Evolutionary conservation across 2,113 vertebrate genomes (phyloP).

Genomic region (Ornithorhynchus anatinus): DNA sequence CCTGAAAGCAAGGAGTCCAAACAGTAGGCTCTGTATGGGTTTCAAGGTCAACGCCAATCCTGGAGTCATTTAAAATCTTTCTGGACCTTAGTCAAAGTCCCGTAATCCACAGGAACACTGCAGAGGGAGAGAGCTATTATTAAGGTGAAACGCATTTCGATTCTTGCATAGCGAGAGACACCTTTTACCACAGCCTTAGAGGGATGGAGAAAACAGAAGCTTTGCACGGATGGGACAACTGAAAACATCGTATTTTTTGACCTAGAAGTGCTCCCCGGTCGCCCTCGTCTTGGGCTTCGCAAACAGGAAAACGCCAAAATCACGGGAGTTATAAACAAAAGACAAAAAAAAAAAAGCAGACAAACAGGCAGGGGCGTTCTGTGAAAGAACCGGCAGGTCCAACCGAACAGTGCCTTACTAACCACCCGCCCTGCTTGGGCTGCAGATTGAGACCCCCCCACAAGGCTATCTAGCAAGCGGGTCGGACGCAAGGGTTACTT

Average conservation of each 20-base stretch:
- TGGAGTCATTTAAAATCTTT: background rate
- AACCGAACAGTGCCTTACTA: conserved; percentile 40
- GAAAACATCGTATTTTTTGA: conserved; percentile 14
- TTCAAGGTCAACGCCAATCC: background rate
- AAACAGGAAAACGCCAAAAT: conserved; percentile 39
- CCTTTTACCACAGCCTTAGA: conserved; percentile 51
- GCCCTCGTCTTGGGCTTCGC: conserved; percentile 3
- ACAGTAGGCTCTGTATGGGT: background rate
- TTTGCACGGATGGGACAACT: conserved; percentile 14
- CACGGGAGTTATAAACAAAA: conserved; percentile 11
- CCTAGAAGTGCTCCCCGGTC: background rate
- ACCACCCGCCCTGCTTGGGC: conserved; percentile 41
- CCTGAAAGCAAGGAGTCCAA: conserved; percentile 2
- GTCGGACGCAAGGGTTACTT: conserved; percentile 31
- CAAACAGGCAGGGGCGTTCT: conserved; percentile 43
- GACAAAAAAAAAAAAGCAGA: conserved; percentile 43
- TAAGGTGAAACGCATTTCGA: conserved; percentile 45
- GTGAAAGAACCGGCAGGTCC: conserved; percentile 39
- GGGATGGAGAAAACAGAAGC: conserved; percentile 22
- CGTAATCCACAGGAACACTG: conserved; percentile 9
- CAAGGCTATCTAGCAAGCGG: conserved; percentile 30
- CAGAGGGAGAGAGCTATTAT: conserved; percentile 28
- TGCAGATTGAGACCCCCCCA: conserved; percentile 48
- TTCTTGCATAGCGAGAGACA: conserved; percentile 57
- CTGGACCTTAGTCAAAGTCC: background rate